These are phyloP conservation scores for Capra hircus DNA, from an alignment of 2,113 vertebrate species.

Conservation along the genomic window DNA sequence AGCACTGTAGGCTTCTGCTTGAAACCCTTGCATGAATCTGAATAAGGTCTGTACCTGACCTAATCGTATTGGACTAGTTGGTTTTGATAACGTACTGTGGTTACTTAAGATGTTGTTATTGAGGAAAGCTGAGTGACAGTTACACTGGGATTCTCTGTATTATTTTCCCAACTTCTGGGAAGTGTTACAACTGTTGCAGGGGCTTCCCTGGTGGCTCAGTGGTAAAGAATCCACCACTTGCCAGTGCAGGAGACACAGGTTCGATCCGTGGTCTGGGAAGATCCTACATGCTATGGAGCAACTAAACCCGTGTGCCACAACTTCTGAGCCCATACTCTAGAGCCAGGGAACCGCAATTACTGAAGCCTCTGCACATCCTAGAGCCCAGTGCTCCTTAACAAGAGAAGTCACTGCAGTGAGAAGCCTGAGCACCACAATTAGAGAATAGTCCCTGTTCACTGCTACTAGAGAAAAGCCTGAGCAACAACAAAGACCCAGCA, in stretches of 20 bases:
- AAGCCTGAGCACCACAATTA: not conserved
- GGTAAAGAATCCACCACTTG: not conserved
- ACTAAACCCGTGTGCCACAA: not conserved
- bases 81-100: not conserved
- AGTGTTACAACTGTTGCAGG: not conserved
- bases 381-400: not conserved
- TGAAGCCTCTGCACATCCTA: not conserved
- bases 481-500: not conserved
- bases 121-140: not conserved
- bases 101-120: not conserved
- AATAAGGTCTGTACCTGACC: not conserved
- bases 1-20: not conserved
- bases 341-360: not conserved
- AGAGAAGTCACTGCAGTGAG: not conserved
- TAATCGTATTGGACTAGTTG: not conserved
- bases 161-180: not conserved
- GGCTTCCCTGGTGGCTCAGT: not conserved
- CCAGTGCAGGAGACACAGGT: not conserved
- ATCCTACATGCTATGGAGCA: not conserved
- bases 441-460: not conserved
- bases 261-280: not conserved
- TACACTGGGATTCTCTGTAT: not conserved
- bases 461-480: not conserved
- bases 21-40: not conserved
- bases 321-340: not conserved